Conservation (phyloP, 2,113 vertebrate species). For the Anguilla japonica region DNA sequence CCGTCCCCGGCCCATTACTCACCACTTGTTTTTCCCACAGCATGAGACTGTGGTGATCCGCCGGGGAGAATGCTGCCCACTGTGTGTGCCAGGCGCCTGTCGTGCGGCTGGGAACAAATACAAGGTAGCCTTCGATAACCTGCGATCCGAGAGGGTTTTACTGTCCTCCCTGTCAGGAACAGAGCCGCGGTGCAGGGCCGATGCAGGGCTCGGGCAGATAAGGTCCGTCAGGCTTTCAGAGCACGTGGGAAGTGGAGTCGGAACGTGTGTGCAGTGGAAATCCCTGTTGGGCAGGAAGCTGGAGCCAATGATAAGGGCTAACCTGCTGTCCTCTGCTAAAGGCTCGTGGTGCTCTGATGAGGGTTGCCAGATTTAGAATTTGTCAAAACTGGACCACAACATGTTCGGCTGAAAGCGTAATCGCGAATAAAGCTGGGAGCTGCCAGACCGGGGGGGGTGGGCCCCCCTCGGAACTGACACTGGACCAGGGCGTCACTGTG, state of each 20-base stretch:
- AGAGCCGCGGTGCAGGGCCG: background rate
- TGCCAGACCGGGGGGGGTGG: too few relatives aligned
- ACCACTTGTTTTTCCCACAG: slow-evolving; percentile 56
- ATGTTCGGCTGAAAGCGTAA: too few relatives aligned
- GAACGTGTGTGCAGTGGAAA: background rate
- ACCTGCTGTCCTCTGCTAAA: background rate
- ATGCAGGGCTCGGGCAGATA: background rate
- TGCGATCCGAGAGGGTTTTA: background rate
- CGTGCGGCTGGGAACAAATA: slow-evolving; percentile 69
- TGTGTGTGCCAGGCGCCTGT: slow-evolving; percentile 80
- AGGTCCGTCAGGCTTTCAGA: background rate
- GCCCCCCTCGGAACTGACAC: too few relatives aligned
- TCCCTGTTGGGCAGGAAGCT: background rate
- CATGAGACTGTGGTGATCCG: slow-evolving; percentile 75
- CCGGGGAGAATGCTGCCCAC: slow-evolving; percentile 84
- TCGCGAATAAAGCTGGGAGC: too few relatives aligned
- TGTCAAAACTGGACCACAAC: too few relatives aligned
- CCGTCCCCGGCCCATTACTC: background rate
- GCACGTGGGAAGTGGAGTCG: background rate
- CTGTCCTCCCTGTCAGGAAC: background rate
- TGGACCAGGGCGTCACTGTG: too few relatives aligned
- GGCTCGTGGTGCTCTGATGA: background rate
- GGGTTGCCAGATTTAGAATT: too few relatives aligned
- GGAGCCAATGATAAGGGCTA: background rate
- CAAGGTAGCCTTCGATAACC: slow-evolving; percentile 65